Base-by-base conservation (phyloP, 2,113 vertebrate species). In the Neoarius graeffei region DNA sequence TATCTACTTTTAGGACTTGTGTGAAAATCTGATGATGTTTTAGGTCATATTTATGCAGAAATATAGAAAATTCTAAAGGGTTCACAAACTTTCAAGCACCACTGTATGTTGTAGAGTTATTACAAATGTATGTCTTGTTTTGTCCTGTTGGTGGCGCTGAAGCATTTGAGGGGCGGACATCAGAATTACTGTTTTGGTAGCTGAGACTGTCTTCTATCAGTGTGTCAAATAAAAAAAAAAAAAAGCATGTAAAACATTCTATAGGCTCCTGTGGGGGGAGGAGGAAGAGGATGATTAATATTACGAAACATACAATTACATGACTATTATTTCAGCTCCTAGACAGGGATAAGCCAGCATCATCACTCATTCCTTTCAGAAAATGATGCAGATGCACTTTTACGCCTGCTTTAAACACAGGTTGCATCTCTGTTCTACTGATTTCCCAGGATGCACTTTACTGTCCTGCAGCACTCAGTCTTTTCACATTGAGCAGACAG, bases 361-460 rank as follows among this genome's bases (percentile, higher is more conserved):
- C 50, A 76, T 85, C 84, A 60, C 23, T 85, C 71, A 62, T 76
- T 59, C 48, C 54, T n/a, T 69, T 87, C 64, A 87, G 67, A 81
- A 87, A 87, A 87, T 69, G 50, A 30, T 81, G 62, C 77, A 69
- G 77, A 87, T 81, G 77, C 77, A 69, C 15, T 86, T 81, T 62
- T 42, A 76, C 35, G 5, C 84, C 71, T 10, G 14, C 23, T 48
- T 60, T 76, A 85, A 74, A 85, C 66, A 20, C 84, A 59, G 83
- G 9, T 50, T 74, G 54, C 0, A 30, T 74, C 84, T 76, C 69
- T 76, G 71, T 85, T 76, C 69, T 76, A 71, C 84, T 77, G 84
- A 81, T 64, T 48, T 48, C 77, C 17, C n/a, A 71, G 54, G 77
- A 87, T 69, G 52, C 10, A 52, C 62, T 42, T 73, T 67, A 81